Conservation (phyloP, 2,113 vertebrate species). For the Malurus alboscapulatus region DNA sequence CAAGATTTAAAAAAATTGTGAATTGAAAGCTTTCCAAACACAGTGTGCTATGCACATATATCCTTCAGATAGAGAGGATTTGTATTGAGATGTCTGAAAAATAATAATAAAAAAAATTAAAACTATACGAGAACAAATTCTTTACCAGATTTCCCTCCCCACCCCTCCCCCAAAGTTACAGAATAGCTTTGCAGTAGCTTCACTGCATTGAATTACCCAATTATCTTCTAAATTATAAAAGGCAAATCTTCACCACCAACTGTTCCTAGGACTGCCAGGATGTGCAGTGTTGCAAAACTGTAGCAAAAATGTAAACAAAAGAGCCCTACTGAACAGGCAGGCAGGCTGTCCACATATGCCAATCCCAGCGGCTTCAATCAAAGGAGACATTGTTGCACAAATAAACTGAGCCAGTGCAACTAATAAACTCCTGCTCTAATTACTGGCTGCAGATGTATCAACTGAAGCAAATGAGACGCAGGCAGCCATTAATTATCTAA, state of each 20-base stretch:
- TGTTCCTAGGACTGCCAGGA: slow-evolving; percentile 72
- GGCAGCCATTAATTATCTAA: slow-evolving; percentile 87
- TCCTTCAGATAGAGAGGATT: background rate
- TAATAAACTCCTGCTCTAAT: slow-evolving; percentile 87
- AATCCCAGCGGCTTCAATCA: slow-evolving; percentile 78
- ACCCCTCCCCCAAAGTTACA: slow-evolving; percentile 41
- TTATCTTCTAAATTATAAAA: slow-evolving; percentile 84
- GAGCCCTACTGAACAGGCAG: slow-evolving; percentile 67
- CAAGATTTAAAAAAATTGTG: background rate
- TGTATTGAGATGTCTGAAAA: background rate
- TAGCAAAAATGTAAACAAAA: slow-evolving; percentile 78
- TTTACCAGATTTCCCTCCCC: background rate
- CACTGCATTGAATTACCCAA: slow-evolving; percentile 74
- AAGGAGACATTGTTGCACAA: slow-evolving; percentile 73
- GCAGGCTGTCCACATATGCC: slow-evolving; percentile 70
- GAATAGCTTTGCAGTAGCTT: slow-evolving; percentile 58
- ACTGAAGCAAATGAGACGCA: slow-evolving; percentile 80
- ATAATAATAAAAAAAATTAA: background rate
- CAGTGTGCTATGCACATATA: background rate
- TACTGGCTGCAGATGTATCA: slow-evolving; percentile 85
- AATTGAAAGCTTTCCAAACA: background rate
- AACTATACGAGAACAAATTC: slow-evolving; percentile 49
- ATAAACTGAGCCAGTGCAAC: slow-evolving; percentile 79
- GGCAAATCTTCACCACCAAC: slow-evolving; percentile 76
- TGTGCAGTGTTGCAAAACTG: slow-evolving; percentile 75